Evolutionary conservation across 2,113 vertebrate species (phyloP).

Genomic region (Sarotherodon lohbergeri): DNA sequence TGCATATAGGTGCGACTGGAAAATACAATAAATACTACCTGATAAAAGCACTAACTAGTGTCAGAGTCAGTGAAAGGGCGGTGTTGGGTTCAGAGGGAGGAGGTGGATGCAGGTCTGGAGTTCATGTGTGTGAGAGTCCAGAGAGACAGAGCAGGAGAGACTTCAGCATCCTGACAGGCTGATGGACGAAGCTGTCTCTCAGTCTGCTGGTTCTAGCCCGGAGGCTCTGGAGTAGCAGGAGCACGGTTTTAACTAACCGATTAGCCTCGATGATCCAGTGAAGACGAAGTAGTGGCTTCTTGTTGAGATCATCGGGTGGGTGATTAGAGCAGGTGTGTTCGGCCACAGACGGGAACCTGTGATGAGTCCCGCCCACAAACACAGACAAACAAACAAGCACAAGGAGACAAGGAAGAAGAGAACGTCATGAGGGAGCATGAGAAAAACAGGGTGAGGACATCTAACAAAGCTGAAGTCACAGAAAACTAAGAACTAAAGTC

Average conservation of each 20-base stretch:
- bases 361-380: neutral
- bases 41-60: too few species aligned
- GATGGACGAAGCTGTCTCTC: neutral
- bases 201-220: neutral
- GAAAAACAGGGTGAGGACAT: too few species aligned
- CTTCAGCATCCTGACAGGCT: neutral
- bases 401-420: too few species aligned
- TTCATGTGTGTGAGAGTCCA: neutral
- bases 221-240: neutral
- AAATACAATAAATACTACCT: too few species aligned
- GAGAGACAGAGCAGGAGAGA: neutral
- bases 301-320: neutral
- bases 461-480: neutral
- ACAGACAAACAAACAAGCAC: neutral
- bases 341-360: neutral
- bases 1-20: too few species aligned
- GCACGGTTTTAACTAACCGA: neutral
- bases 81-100: neutral
- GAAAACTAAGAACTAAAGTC: neutral
- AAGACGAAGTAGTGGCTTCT: neutral
- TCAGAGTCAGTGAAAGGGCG: neutral
- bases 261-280: neutral
- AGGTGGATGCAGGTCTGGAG: neutral
- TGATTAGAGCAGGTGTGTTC: neutral
- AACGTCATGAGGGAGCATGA: too few species aligned